phyloP scores from a whole-genome alignment of 2,797 vertebrate species.

The Rhinoraja longicauda region DNA sequence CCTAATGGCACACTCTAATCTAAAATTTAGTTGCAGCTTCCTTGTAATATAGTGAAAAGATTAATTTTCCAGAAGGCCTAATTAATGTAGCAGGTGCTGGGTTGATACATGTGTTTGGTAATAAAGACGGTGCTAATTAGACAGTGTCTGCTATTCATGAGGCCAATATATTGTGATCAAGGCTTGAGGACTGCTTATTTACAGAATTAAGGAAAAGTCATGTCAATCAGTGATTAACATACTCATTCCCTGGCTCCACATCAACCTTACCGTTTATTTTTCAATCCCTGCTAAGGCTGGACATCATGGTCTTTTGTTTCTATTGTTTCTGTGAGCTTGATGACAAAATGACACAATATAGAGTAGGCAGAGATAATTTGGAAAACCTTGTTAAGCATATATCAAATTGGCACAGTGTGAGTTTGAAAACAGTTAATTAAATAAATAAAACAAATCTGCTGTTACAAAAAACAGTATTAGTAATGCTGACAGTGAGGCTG shows the following conservation, averaged over 20 bases:
- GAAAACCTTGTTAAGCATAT: background rate
- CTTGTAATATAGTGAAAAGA: background rate
- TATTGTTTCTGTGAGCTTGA: background rate
- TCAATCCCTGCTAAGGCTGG: background rate
- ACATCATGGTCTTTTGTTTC: background rate
- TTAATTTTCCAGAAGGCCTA: constrained; percentile 23
- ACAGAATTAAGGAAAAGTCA: background rate
- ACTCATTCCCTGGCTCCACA: constrained; percentile 7
- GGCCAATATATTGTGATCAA: constrained; percentile 25
- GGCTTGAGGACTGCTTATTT: constrained; percentile 1
- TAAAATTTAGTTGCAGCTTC: background rate
- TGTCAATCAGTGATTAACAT: constrained; percentile 19
- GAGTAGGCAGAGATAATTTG: background rate
- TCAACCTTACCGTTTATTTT: too few relatives aligned
- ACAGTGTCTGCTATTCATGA: background rate
- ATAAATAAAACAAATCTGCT: background rate
- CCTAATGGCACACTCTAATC: background rate
- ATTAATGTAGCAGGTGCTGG: constrained; percentile 7
- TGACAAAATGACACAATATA: background rate
- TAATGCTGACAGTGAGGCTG: background rate
- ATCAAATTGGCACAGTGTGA: background rate
- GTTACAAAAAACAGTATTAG: background rate
- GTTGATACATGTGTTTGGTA: background rate
- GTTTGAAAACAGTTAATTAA: background rate
- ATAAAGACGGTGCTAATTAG: constrained; percentile 19